A percentile compares a stretch with the other conserved stretches of the same genome.
These are phyloP conservation scores for Sphenodon punctatus DNA, from an alignment of 2,797 vertebrate species.

Conservation along the genomic window DNA sequence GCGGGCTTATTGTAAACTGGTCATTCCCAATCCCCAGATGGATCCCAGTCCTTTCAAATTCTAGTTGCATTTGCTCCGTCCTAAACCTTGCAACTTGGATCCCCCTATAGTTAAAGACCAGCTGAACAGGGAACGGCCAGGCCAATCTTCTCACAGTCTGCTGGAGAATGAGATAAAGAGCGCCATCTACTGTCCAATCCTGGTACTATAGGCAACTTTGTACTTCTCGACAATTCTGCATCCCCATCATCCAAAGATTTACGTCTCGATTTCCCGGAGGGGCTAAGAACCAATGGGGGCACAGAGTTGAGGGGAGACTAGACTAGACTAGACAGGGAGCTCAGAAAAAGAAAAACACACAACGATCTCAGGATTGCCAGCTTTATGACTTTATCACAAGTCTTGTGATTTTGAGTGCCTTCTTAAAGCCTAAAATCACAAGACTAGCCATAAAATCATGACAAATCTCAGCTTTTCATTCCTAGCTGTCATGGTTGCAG, in stretches of 20 bases:
- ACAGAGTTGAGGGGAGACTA: too few species aligned
- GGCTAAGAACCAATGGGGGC: background rate
- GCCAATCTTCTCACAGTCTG: too few species aligned
- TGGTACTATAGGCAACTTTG: background rate
- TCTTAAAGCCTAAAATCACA: too few species aligned
- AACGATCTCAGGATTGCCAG: background rate
- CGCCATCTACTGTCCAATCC: slow-evolving; percentile 46
- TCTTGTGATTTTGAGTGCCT: too few species aligned
- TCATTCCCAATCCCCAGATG: background rate
- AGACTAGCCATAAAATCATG: too few species aligned
- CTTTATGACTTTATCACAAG: too few species aligned
- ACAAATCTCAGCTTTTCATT: too few species aligned
- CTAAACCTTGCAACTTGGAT: background rate
- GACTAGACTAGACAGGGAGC: too few species aligned
- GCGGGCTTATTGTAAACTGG: too few species aligned
- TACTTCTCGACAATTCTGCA: background rate
- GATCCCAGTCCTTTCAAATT: background rate
- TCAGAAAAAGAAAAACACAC: background rate
- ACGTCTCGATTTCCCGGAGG: background rate
- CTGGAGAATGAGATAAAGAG: background rate
- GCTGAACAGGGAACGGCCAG: background rate
- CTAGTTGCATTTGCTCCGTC: background rate
- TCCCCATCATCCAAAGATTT: too few species aligned
- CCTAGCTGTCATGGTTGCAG: too few species aligned
- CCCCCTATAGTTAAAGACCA: background rate